Conservation (phyloP, 2,888 invertebrate species). For the Stegana nigrithorax region DNA sequence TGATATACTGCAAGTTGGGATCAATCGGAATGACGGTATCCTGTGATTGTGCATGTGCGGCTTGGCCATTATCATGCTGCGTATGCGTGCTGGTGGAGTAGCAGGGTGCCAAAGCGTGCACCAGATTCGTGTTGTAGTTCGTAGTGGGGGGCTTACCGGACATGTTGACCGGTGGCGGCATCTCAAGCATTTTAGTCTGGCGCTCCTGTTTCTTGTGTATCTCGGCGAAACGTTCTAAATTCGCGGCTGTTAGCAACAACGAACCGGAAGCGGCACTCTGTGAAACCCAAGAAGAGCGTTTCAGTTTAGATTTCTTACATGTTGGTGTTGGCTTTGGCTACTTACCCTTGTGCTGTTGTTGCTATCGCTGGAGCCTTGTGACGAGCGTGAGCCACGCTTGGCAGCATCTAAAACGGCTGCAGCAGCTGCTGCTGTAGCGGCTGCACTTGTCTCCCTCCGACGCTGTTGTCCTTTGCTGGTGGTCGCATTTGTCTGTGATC, state of each 20-base stretch:
- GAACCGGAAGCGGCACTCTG: constrained; percentile 88
- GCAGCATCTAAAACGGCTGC: constrained; percentile 49
- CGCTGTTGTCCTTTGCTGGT: constrained; percentile 29
- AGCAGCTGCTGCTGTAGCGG: constrained; percentile 48
- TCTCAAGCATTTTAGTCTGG: constrained; percentile 42
- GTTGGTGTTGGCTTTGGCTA: constrained; percentile 30
- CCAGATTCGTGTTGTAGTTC: constrained; percentile 55
- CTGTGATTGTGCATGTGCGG: neutral
- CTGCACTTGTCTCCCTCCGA: constrained; percentile 46
- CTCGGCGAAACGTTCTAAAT: constrained; percentile 73
- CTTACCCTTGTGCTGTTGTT: constrained; percentile 85
- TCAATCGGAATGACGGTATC: constrained; percentile 64
- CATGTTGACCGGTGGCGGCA: neutral
- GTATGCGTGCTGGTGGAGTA: constrained; percentile 17
- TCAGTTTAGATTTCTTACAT: too few relatives aligned
- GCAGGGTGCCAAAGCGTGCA: constrained; percentile 37
- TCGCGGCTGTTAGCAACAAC: constrained; percentile 82
- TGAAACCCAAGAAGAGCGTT: too few relatives aligned
- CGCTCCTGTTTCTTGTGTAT: constrained; percentile 69
- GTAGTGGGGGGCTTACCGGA: constrained; percentile 30
- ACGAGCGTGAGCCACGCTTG: constrained; percentile 73
- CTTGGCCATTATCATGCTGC: constrained; percentile 25
- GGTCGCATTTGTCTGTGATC: constrained; percentile 16
- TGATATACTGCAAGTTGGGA: constrained; percentile 65
- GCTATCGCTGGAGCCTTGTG: constrained; percentile 78